These are phyloP conservation scores for Callaeas wilsoni DNA, from an alignment of 2,113 vertebrate species.

Conservation along the genomic window DNA sequence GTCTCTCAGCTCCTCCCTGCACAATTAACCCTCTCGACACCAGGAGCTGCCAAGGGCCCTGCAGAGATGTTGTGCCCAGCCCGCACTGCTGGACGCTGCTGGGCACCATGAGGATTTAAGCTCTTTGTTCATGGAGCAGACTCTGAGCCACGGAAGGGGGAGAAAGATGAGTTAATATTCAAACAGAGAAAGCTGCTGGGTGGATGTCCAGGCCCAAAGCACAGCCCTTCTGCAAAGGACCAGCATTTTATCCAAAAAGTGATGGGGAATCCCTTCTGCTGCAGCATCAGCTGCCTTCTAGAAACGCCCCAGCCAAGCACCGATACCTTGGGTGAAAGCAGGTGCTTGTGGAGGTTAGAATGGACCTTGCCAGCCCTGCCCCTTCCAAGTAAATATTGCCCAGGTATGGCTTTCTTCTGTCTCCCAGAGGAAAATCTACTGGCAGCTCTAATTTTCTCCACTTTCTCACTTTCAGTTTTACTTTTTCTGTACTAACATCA, in stretches of 20 bases:
- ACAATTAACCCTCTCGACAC: background rate
- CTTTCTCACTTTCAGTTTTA: background rate
- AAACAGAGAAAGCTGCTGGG: background rate
- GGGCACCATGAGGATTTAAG: rapidly evolving
- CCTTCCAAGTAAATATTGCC: background rate
- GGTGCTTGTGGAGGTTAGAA: background rate
- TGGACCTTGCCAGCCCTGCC: background rate
- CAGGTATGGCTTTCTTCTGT: background rate
- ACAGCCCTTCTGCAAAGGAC: background rate
- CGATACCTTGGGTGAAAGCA: background rate
- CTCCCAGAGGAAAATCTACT: background rate
- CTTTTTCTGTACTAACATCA: background rate
- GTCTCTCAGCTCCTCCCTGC: background rate
- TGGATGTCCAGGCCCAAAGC: background rate
- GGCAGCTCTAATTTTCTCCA: background rate
- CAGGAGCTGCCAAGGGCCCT: background rate
- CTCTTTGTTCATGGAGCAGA: background rate
- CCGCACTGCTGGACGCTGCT: background rate
- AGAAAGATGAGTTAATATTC: background rate
- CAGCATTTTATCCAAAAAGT: background rate
- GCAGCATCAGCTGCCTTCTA: background rate
- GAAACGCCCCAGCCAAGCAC: background rate
- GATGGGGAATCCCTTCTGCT: background rate
- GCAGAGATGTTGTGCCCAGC: background rate
- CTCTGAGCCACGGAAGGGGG: background rate